phyloP scores from a whole-genome alignment of 2,113 vertebrate genomes.

The Oreochromis niloticus region DNA sequence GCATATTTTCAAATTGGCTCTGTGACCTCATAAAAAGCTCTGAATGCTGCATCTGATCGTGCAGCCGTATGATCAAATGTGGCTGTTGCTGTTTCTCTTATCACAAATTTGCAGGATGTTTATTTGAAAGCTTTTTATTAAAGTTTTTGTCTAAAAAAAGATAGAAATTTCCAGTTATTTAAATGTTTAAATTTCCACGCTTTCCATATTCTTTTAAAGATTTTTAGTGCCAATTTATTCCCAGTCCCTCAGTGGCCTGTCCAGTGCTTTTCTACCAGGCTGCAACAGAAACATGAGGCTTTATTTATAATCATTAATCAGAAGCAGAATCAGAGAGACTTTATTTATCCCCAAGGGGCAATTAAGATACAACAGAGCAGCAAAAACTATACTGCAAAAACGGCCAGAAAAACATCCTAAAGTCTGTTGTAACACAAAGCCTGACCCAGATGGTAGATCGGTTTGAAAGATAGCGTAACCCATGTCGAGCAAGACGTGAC shows the following conservation, averaged over 20 bases:
- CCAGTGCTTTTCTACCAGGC: neutral
- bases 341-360: neutral
- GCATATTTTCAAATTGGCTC: neutral
- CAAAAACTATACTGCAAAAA: neutral
- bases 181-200: neutral
- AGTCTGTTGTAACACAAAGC: neutral
- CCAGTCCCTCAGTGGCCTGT: neutral
- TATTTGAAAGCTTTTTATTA: accelerated
- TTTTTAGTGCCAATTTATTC: neutral
- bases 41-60: neutral
- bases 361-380: neutral
- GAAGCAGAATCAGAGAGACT: neutral
- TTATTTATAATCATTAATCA: neutral
- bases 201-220: neutral
- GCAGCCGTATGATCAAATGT: neutral
- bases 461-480: neutral
- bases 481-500: neutral
- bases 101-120: neutral
- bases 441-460: neutral
- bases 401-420: neutral
- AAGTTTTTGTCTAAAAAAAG: neutral
- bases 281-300: accelerated
- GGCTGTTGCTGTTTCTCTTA: neutral
- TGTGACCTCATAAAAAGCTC: accelerated
- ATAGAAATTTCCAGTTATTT: accelerated